A percentile compares a stretch with the other conserved stretches of the same genome.
These are phyloP conservation scores for Bombycilla garrulus DNA, from an alignment of 2,113 vertebrate species.

Conservation along the genomic window DNA sequence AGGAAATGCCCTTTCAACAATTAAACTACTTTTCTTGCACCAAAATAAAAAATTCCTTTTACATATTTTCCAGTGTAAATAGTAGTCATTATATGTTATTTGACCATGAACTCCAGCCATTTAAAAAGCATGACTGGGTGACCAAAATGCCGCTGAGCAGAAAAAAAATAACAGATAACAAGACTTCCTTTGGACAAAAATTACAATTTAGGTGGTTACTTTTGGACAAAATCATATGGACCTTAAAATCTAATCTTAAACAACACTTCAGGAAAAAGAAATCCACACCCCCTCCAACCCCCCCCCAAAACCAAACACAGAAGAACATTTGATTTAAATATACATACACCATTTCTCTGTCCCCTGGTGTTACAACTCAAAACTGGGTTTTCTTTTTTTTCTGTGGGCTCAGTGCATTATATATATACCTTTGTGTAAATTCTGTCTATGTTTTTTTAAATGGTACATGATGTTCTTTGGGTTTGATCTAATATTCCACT, in stretches of 20 bases:
- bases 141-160: not conserved
- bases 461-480: not conserved
- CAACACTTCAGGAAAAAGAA: not conserved
- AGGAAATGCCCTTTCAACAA: not conserved
- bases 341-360: constrained; percentile 1
- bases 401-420: not conserved
- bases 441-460: not conserved
- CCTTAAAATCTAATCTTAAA: not conserved
- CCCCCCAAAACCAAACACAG: not conserved
- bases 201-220: not conserved
- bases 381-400: not conserved
- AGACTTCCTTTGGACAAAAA: not conserved
- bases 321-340: not conserved
- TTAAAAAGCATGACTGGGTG: not conserved
- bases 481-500: not conserved
- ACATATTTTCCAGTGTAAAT: not conserved
- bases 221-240: not conserved
- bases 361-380: not conserved
- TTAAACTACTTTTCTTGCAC: not conserved
- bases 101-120: not conserved
- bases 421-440: not conserved
- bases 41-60: not conserved
- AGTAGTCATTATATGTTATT: not conserved
- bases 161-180: not conserved
- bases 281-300: accelerated